These are phyloP conservation scores for Orthosia gothica DNA, from an alignment of 2,888 invertebrate genomes.

Conservation along the genomic window DNA sequence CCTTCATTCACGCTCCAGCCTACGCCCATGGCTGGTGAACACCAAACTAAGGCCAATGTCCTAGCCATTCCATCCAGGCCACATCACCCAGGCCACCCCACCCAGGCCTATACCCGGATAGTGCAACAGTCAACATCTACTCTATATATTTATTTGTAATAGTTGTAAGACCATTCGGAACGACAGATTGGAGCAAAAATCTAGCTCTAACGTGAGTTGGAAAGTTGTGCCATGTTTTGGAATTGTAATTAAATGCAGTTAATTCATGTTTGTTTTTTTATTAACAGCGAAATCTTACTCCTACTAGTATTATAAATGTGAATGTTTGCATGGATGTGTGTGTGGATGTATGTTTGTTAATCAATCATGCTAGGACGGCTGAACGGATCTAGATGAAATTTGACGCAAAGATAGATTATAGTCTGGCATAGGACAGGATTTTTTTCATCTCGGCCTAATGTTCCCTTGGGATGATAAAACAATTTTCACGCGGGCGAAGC, in stretches of 20 bases:
- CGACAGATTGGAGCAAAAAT: constrained; percentile 74
- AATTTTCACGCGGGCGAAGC: too few species aligned
- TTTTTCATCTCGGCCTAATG: too few species aligned
- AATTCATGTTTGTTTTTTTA: constrained; percentile 64
- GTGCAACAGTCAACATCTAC: constrained; percentile 85
- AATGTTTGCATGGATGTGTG: too few species aligned
- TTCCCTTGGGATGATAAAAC: too few species aligned
- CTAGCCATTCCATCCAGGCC: constrained; percentile 70
- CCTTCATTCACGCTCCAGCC: constrained; percentile 75
- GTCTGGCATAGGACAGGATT: too few species aligned
- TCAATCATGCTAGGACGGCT: too few species aligned
- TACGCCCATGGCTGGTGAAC: constrained; percentile 86
- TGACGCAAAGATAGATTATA: too few species aligned
- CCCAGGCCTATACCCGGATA: constrained; percentile 66
- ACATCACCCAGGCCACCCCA: constrained; percentile 70
- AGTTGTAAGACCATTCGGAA: constrained; percentile 75
- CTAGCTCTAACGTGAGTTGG: constrained; percentile 73
- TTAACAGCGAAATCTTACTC: neutral
- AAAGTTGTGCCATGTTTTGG: constrained; percentile 79
- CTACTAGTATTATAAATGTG: too few species aligned
- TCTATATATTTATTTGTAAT: constrained; percentile 77
- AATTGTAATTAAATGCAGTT: constrained; percentile 75
- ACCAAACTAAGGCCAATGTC: constrained; percentile 50
- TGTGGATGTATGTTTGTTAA: too few species aligned
- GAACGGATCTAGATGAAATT: too few species aligned